phyloP scores from a whole-genome alignment of 2,113 vertebrate species.

The Apodemus speciosus region DNA sequence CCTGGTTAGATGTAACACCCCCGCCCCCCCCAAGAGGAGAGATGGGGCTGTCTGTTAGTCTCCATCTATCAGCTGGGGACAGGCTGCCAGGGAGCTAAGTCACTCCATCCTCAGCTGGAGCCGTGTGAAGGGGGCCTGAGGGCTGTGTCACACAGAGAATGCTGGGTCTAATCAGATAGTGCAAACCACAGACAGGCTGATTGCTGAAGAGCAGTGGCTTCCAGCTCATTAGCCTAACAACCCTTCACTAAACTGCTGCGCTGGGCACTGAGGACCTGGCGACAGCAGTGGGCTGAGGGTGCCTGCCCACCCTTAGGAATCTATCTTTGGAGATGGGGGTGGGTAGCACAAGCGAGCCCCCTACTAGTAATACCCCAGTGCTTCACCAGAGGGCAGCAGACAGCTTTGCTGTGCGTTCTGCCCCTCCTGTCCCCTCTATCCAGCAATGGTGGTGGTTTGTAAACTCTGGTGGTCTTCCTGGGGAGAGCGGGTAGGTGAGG shows the following conservation, averaged over 20 bases:
- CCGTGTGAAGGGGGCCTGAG: background rate
- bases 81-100: too few relatives aligned
- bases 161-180: background rate
- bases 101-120: background rate
- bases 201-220: background rate
- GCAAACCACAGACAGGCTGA: background rate
- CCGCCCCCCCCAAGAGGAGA: background rate
- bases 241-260: background rate
- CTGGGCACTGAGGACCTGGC: background rate
- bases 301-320: background rate
- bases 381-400: constrained; percentile 73
- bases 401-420: background rate
- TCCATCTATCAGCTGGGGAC: background rate
- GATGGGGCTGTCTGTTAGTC: too few relatives aligned
- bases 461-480: too few relatives aligned
- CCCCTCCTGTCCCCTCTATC: background rate
- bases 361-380: background rate
- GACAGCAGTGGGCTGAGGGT: background rate
- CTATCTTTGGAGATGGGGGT: background rate
- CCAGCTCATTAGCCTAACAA: background rate
- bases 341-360: background rate
- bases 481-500: too few relatives aligned
- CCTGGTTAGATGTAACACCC: too few relatives aligned
- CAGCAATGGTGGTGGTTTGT: too few relatives aligned
- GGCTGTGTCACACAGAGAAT: background rate